These are phyloP conservation scores for Drosophila athabasca DNA, from an alignment of 1,140 invertebrate species.

Conservation along the genomic window DNA sequence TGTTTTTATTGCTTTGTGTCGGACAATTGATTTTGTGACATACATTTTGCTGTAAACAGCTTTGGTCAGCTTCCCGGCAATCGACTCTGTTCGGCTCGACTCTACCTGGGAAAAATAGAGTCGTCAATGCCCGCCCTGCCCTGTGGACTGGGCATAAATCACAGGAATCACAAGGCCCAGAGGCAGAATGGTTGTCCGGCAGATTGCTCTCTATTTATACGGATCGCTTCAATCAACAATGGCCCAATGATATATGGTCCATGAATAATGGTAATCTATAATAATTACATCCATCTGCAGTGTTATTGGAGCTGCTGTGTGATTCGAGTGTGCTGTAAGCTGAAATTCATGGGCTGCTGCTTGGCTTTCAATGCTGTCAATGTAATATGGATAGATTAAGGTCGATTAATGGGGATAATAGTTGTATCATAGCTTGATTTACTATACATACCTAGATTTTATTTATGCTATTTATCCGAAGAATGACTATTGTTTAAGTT, in stretches of 20 bases:
- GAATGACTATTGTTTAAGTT: too few species aligned
- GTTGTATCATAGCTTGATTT: too few species aligned
- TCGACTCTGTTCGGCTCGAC: neutral
- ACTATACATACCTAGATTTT: too few species aligned
- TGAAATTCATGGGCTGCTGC: too few species aligned
- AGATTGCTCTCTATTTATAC: too few species aligned
- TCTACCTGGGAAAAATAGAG: slow-evolving; percentile 39
- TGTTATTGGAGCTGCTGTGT: slow-evolving; percentile 1
- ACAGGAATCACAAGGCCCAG: neutral
- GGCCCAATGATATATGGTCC: slow-evolving; percentile 32
- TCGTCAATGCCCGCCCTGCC: slow-evolving; percentile 30
- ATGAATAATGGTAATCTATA: slow-evolving; percentile 28
- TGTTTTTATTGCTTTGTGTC: slow-evolving; percentile 72
- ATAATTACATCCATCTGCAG: slow-evolving; percentile 25
- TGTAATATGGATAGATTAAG: too few species aligned
- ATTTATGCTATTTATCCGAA: too few species aligned
- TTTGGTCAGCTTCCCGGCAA: slow-evolving; percentile 54
- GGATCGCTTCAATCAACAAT: neutral
- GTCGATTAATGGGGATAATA: too few species aligned
- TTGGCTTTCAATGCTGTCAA: too few species aligned
- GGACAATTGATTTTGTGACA: slow-evolving; percentile 76
- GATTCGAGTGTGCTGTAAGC: neutral
- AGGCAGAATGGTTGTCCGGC: too few species aligned
- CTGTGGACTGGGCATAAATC: slow-evolving; percentile 47
- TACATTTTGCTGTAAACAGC: slow-evolving; percentile 71